Base-by-base conservation (phyloP, 2,113 vertebrate species). In the Smithornis capensis region DNA sequence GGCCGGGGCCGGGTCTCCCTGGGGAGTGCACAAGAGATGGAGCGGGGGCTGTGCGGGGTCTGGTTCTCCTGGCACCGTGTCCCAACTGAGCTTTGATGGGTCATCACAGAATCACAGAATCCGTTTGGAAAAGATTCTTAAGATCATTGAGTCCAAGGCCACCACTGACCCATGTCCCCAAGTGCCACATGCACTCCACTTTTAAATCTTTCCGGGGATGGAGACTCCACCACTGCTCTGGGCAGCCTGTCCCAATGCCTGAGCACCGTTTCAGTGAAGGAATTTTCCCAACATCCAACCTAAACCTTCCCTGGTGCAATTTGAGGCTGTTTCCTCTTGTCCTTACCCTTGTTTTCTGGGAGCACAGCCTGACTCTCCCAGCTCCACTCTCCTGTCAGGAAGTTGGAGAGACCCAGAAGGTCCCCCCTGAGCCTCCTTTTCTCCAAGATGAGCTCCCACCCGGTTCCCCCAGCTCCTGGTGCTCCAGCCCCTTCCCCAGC, bases 261-360 rank as follows among this genome's bases (percentile, higher is more conserved):
- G 35, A 8, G 2, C 1, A 2, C 12, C 8, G 9, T 11, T 38
- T 23, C 14, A 1, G 0, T 3, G 53, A 4, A 13, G 25, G 1
- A 31, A 4, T 27, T 0, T 5, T 35, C 38, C 37, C 83, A 14
- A 5, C 1, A 5, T 23, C 53, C 62, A 14, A 0, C 24, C 21
- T 57, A 24, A 1, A 0, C 19, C 35, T 50, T 2, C 62, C 52
- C 63, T 68, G 44, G 21, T 27, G 4, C 71, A 50, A 25, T 31
- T 22, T 17, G 62, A 35, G 71, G 62, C 52, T 6, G 4, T 59
- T 86, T 44, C 71, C 83, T 86, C 44, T 77, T 10, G 37, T 68
- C 63, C 73, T 52, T 53, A 68, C 71, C 44, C 71, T 50, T 77
- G 70, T 49, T 65, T 70, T 60, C 52, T 49, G 68, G 12, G 2